phyloP scores from a whole-genome alignment of 2,888 invertebrate species.

The Carcina quercana region DNA sequence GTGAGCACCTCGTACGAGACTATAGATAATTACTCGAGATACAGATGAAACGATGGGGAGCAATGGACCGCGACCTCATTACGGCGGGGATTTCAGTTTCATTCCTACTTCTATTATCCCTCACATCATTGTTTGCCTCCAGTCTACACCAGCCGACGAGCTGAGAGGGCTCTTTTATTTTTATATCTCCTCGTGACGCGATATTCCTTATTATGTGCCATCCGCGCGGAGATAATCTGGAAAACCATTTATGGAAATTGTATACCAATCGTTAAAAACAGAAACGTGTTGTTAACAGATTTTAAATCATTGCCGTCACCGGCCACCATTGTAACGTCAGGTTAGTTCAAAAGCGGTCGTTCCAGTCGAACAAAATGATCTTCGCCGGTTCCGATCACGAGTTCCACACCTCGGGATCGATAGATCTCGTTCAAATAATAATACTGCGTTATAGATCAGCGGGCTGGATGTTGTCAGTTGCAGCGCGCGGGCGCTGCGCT shows the following conservation, averaged over 20 bases:
- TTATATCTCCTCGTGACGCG: conserved; percentile 26
- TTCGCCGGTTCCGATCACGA: conserved; percentile 56
- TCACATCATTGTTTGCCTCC: conserved; percentile 38
- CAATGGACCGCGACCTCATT: conserved; percentile 43
- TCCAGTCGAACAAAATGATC: conserved; percentile 72
- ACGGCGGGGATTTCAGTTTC: conserved; percentile 45
- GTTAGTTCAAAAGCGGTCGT: conserved; percentile 71
- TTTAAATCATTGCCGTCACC: conserved; percentile 74
- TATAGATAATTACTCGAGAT: conserved; percentile 50
- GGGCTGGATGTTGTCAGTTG: conserved; percentile 29
- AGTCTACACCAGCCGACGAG: conserved; percentile 19
- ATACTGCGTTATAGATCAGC: conserved; percentile 73
- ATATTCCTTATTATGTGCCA: conserved; percentile 55
- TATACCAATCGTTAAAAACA: conserved; percentile 74
- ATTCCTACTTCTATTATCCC: conserved; percentile 38
- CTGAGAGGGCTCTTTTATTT: conserved; percentile 19
- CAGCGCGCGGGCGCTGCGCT: conserved; percentile 19
- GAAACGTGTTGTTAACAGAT: conserved; percentile 73
- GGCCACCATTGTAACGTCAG: conserved; percentile 69
- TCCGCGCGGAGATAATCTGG: conserved; percentile 59
- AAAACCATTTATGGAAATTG: conserved; percentile 72
- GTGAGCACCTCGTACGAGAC: conserved; percentile 5
- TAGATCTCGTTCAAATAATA: conserved; percentile 74
- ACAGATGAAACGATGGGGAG: conserved; percentile 41
- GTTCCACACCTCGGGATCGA: conserved; percentile 70